Evolutionary conservation across 1,140 invertebrate species (phyloP).

Genomic region (Aphaenogaster rudis): DNA sequence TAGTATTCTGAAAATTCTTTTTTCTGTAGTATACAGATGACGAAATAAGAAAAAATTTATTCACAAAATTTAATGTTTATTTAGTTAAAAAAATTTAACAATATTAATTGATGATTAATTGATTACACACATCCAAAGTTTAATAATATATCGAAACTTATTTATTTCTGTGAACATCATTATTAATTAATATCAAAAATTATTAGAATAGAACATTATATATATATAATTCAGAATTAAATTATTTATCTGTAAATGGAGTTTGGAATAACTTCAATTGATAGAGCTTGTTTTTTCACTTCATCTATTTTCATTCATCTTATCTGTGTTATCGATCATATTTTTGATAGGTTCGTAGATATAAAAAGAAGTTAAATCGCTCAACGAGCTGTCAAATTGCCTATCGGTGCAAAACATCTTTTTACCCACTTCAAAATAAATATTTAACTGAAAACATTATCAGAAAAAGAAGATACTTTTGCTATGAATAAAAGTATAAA

Average conservation of each 20-base stretch:
- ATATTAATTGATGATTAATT: too few relatives aligned
- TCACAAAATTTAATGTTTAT: too few relatives aligned
- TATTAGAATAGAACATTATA: neutral
- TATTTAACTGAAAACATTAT: neutral
- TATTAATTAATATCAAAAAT: neutral
- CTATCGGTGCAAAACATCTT: neutral
- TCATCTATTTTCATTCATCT: slow-evolving; percentile 20
- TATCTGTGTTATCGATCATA: slow-evolving; percentile 3
- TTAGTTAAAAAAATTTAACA: too few relatives aligned
- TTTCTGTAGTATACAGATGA: neutral
- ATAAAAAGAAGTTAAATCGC: slow-evolving; percentile 13
- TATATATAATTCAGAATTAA: neutral
- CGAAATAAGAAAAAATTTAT: neutral
- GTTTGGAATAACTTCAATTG: neutral
- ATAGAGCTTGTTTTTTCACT: neutral
- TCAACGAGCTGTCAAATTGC: neutral
- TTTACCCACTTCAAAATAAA: neutral
- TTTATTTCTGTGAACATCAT: neutral
- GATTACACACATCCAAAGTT: too few relatives aligned
- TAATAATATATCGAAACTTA: neutral
- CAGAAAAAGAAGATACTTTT: neutral
- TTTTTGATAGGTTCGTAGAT: neutral
- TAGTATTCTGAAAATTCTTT: neutral
- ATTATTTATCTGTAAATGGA: neutral
- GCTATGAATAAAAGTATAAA: neutral